Base-by-base conservation (phyloP, 1,140 invertebrate species). In the Triops longicaudatus region DNA sequence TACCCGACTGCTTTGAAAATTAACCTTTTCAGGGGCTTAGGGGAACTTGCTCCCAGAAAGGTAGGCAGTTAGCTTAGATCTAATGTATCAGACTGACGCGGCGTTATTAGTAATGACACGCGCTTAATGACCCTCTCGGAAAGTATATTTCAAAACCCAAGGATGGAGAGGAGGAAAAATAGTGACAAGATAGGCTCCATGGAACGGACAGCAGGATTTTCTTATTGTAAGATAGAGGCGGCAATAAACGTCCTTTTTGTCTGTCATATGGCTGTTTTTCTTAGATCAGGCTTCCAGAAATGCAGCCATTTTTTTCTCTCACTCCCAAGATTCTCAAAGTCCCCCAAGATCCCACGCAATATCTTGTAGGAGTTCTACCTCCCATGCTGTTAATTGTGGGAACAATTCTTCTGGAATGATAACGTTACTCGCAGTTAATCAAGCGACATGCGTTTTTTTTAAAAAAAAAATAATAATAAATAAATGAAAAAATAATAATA, bases 51-150 rank as follows among this genome's bases (percentile, higher is more conserved):
- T 37, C 31, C 31, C 31, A 37, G 7, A 37, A 37, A 37, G 31
- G 31, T 37, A 37, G 31, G n/a, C n/a, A n/a, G n/a, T n/a, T n/a
- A 11, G 43, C 43, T 63, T 22, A 63, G 50, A 63, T 22, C 14
- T 22, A 63, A 63, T 63, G 50, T 22, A 63, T 63, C 50, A 22
- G 7, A n/a, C 50, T 63, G 50, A 63, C 50, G 22, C 6, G 50
- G 50, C 50, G 22, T 63, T 63, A 63, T 63, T 63, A 63, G 50
- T 63, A 63, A 63, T 63, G 50, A 63, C 50, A 63, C 50, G 50
- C 50, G 50, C 50, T 63, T 63, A 63, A 63, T 63, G 50, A 22
- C 50, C 50, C 50, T 63, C 50, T 63, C 50, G 50, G n/a, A 63
- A 63, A 37, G 31, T 63, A 63, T 63, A 63, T 63, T 22, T 63